A percentile compares a stretch with the other conserved stretches of the same genome.
Evolutionary conservation across 2,113 vertebrate species (phyloP).

Genomic region (Burhinus bistriatus): DNA sequence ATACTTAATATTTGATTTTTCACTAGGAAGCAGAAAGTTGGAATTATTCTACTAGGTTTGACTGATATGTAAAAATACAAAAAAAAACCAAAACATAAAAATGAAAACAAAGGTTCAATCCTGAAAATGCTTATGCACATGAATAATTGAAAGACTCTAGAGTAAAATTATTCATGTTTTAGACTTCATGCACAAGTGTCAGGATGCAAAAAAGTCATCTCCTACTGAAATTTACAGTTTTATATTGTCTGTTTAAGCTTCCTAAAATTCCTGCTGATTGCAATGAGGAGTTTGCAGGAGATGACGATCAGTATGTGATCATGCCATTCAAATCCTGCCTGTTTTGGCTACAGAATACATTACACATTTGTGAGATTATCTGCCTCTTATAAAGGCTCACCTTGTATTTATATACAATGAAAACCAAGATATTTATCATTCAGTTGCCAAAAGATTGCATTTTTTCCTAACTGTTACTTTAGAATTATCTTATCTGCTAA

Average conservation of each 20-base stretch:
- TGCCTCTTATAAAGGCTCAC: background rate
- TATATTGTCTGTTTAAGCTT: background rate
- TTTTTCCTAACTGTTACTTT: background rate
- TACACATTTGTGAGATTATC: background rate
- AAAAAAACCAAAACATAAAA: background rate
- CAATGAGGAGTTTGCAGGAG: background rate
- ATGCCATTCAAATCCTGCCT: background rate
- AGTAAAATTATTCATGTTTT: background rate
- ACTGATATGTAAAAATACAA: fast-evolving
- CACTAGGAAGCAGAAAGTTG: background rate
- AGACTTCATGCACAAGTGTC: background rate
- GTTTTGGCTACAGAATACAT: background rate
- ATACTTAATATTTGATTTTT: background rate
- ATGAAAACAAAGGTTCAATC: background rate
- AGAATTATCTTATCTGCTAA: background rate
- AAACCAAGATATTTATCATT: background rate
- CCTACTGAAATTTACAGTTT: background rate
- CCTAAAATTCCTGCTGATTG: background rate
- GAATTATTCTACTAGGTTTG: background rate
- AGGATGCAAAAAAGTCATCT: background rate
- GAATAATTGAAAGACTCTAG: background rate
- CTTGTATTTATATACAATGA: background rate
- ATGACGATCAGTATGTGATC: background rate
- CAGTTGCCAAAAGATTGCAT: background rate
- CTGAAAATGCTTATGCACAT: background rate